A percentile compares a stretch with the other conserved stretches of the same genome.
Evolutionary conservation across 2,797 vertebrate species (phyloP).

Genomic region (Pseudomugil gertrudae): DNA sequence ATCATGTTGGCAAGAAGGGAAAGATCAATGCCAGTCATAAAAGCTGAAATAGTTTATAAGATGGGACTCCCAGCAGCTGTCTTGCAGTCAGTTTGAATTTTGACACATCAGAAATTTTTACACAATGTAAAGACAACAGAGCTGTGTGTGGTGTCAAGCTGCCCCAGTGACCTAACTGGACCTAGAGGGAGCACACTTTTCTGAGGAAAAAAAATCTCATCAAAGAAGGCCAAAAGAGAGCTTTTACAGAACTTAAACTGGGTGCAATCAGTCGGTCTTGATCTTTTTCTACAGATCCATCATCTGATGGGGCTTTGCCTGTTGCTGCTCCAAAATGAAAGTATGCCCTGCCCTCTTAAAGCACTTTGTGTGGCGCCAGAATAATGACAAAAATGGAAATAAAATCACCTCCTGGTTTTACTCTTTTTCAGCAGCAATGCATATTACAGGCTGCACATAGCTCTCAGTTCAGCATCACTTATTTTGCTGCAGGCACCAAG

Average conservation of each 20-base stretch:
- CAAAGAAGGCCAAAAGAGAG: slow-evolving; percentile 22
- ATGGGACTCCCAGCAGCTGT: background rate
- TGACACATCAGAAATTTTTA: slow-evolving; percentile 1
- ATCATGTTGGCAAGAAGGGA: background rate
- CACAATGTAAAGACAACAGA: slow-evolving; percentile 38
- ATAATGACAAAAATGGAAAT: slow-evolving; percentile 4
- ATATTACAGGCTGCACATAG: slow-evolving; percentile 26
- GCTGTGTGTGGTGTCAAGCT: slow-evolving; percentile 29
- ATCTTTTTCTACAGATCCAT: slow-evolving; percentile 20
- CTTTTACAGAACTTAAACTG: slow-evolving; percentile 25
- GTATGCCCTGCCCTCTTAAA: slow-evolving; percentile 1
- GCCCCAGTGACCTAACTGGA: slow-evolving; percentile 20
- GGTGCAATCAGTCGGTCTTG: slow-evolving; percentile 13
- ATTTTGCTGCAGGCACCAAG: slow-evolving; percentile 15
- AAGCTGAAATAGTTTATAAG: background rate
- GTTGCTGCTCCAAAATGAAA: slow-evolving; percentile 8
- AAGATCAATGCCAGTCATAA: background rate
- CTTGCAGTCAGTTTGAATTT: background rate
- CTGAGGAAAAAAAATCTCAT: slow-evolving; percentile 41
- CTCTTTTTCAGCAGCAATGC: slow-evolving; percentile 9
- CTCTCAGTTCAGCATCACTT: slow-evolving; percentile 22
- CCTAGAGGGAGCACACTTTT: slow-evolving; percentile 6
- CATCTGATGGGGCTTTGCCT: slow-evolving; percentile 12
- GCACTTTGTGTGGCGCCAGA: slow-evolving; percentile 4
- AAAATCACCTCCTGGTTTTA: slow-evolving; percentile 22